Conservation (phyloP, 1,140 invertebrate species). For the Calliphora vicina region DNA sequence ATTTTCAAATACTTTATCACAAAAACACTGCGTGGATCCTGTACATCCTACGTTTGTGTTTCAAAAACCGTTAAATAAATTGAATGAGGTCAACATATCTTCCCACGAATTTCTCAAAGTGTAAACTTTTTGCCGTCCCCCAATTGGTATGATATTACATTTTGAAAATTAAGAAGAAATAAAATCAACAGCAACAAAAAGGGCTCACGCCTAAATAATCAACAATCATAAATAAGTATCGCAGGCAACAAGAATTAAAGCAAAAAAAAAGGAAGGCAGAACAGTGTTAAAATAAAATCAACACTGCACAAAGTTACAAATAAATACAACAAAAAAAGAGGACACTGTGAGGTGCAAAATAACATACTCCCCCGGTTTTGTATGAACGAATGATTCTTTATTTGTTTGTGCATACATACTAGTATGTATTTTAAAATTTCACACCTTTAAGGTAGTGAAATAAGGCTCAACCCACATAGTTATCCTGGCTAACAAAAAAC, state of each 20-base stretch:
- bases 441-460: conserved; percentile 25
- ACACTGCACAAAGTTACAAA: not conserved
- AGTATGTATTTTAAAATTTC: conserved; percentile 7
- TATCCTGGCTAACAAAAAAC: not conserved
- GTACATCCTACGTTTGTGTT: no score
- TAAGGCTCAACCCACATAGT: conserved; percentile 25
- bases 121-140: not conserved
- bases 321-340: not conserved
- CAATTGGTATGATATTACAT: not conserved
- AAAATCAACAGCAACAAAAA: conserved; percentile 17
- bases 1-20: no score
- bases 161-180: conserved; percentile 15
- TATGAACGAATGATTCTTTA: not conserved
- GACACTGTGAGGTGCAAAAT: conserved; percentile 11
- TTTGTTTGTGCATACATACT: not conserved
- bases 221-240: conserved; percentile 34
- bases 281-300: conserved; percentile 12
- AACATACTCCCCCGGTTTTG: conserved; percentile 25
- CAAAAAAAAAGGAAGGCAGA: not conserved
- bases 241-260: not conserved
- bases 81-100: not conserved
- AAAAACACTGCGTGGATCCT: no score
- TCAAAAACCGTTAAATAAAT: no score
- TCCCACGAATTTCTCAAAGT: not conserved
- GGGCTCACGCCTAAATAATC: conserved; percentile 31